These are phyloP conservation scores for Drosophila pectinifera DNA, from an alignment of 1,140 invertebrate species.

Conservation along the genomic window DNA sequence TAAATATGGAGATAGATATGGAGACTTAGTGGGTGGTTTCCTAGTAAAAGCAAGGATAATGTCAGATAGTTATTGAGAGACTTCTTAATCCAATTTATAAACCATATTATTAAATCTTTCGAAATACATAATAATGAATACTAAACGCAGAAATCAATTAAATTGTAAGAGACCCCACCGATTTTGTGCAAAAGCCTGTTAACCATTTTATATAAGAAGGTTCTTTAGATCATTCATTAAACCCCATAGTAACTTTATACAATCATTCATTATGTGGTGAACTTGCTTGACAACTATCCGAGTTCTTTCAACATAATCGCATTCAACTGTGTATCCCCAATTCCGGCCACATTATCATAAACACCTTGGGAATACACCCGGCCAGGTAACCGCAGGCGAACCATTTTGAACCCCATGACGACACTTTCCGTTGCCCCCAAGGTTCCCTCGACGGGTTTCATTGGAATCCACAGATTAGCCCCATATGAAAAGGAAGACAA, in stretches of 20 bases:
- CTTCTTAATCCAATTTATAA: no score
- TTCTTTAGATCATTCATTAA: neutral
- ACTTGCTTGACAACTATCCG: neutral
- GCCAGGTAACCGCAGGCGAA: neutral
- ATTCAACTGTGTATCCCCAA: neutral
- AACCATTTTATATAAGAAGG: no score
- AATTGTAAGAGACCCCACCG: no score
- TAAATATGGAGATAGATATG: neutral
- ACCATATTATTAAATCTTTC: no score
- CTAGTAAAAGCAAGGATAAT: neutral
- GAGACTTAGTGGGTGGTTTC: neutral
- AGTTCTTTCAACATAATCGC: neutral
- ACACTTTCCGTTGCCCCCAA: slow-evolving; percentile 28
- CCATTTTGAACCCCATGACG: slow-evolving; percentile 9
- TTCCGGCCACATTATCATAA: neutral
- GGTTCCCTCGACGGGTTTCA: slow-evolving; percentile 14
- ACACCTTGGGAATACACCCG: slow-evolving; percentile 14
- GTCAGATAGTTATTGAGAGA: neutral
- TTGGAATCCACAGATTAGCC: slow-evolving; percentile 19
- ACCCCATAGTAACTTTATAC: no score
- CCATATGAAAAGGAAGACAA: slow-evolving; percentile 5
- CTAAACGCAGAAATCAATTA: no score
- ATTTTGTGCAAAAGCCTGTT: no score
- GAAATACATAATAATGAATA: no score
- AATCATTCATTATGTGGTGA: neutral